Evolutionary conservation across 2,797 vertebrate species (phyloP).

Genomic region (Epinephelus awoara): DNA sequence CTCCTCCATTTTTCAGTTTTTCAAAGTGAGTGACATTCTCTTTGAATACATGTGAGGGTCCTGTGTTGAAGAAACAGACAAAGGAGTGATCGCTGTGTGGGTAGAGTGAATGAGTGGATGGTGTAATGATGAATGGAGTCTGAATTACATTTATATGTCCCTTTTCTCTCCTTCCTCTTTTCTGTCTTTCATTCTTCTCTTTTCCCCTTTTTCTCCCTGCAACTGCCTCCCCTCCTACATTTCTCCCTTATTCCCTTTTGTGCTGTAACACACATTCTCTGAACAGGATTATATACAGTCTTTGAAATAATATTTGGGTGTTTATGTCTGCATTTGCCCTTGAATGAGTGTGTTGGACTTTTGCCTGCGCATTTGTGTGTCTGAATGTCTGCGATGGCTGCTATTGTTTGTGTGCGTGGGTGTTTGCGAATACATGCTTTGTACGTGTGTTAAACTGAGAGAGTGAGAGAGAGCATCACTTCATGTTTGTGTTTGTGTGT

Average conservation of each 20-base stretch:
- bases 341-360: slow-evolving; percentile 48
- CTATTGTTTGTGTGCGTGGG: slow-evolving; percentile 32
- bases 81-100: slow-evolving; percentile 26
- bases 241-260: slow-evolving; percentile 32
- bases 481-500: slow-evolving; percentile 24
- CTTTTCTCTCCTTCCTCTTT: slow-evolving; percentile 17
- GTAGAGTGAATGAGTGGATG: slow-evolving; percentile 29
- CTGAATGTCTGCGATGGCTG: slow-evolving; percentile 50
- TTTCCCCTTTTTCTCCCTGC: slow-evolving; percentile 29
- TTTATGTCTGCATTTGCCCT: slow-evolving; percentile 60
- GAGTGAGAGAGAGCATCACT: slow-evolving; percentile 12
- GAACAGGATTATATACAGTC: slow-evolving; percentile 54
- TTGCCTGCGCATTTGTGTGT: slow-evolving; percentile 47
- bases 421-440: slow-evolving; percentile 28
- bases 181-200: slow-evolving; percentile 28
- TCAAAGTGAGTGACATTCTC: not conserved
- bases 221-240: slow-evolving; percentile 13
- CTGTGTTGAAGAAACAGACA: not conserved
- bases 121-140: slow-evolving; percentile 39
- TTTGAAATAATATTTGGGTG: slow-evolving; percentile 57
- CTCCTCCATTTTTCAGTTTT: slow-evolving; percentile 4
- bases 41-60: not conserved
- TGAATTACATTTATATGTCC: slow-evolving; percentile 24
- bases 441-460: slow-evolving; percentile 35
- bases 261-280: slow-evolving; percentile 35